Evolutionary conservation across 2,888 invertebrate species (phyloP).

Genomic region (Philereme vetulata): DNA sequence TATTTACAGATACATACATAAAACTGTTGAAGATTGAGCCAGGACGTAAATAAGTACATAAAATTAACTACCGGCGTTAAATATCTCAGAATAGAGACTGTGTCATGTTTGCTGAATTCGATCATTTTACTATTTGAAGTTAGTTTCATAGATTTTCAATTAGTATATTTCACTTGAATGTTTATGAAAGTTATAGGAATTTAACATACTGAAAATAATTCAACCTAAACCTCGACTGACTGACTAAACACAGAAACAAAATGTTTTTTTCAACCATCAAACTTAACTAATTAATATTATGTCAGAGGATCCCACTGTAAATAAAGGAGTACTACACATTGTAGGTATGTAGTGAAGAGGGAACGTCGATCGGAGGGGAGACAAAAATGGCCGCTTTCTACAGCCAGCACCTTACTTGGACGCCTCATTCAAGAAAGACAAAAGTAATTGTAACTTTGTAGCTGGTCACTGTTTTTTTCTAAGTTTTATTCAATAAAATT

Average conservation of each 20-base stretch:
- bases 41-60: too few relatives aligned
- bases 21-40: background rate
- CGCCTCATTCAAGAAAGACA: slow-evolving; percentile 21
- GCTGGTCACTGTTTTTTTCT: background rate
- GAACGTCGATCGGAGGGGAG: slow-evolving; percentile 57
- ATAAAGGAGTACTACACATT: slow-evolving; percentile 33
- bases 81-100: background rate
- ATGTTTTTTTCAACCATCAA: slow-evolving; percentile 6
- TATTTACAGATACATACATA: slow-evolving; percentile 1
- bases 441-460: background rate
- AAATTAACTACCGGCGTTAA: background rate
- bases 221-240: too few relatives aligned
- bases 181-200: too few relatives aligned
- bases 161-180: too few relatives aligned
- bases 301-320: slow-evolving; percentile 34
- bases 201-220: too few relatives aligned
- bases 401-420: slow-evolving; percentile 52
- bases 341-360: slow-evolving; percentile 41
- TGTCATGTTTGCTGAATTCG: too few relatives aligned
- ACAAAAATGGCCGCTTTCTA: slow-evolving; percentile 74
- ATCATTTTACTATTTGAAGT: too few relatives aligned
- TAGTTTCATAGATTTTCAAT: too few relatives aligned
- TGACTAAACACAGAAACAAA: background rate
- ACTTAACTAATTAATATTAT: slow-evolving; percentile 32
- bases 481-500: too few relatives aligned